Percentiles rank a stretch among this genome's conserved stretches.
These are phyloP conservation scores for Tragelaphus buxtoni DNA, from an alignment of 2,113 vertebrate species.

Conservation along the genomic window DNA sequence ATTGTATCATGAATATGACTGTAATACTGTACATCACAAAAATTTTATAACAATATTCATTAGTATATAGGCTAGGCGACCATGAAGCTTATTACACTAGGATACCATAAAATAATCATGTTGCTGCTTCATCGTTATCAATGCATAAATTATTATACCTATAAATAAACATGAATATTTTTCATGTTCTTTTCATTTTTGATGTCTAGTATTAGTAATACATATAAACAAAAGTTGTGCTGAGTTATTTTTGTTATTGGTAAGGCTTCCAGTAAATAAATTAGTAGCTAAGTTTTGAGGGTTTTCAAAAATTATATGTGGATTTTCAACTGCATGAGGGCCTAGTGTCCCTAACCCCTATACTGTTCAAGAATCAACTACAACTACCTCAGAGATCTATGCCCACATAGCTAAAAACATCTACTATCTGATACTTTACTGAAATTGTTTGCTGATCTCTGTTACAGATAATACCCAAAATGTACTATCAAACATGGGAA, in stretches of 20 bases:
- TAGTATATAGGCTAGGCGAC: not conserved
- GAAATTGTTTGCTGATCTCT: not conserved
- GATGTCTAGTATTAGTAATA: not conserved
- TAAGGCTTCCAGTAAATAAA: not conserved
- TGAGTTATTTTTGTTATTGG: not conserved
- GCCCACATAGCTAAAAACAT: not conserved
- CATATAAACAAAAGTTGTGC: not conserved
- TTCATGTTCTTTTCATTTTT: not conserved
- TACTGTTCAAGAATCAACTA: not conserved
- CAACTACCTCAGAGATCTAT: not conserved
- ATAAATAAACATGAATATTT: not conserved
- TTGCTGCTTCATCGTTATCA: not conserved
- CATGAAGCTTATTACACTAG: not conserved
- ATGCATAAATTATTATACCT: not conserved
- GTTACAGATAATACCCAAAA: not conserved
- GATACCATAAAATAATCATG: not conserved
- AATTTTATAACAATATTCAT: not conserved
- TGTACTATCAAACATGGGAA: not conserved
- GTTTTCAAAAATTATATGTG: not conserved
- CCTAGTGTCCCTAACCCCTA: not conserved
- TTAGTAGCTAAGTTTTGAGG: not conserved
- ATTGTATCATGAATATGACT: not conserved
- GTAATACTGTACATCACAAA: not conserved
- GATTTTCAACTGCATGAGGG: not conserved
- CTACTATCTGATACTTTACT: not conserved